Evolutionary conservation across 2,888 invertebrate genomes (phyloP), one percentile per base, ranked within the genome.

Genomic region (Pyrrhosoma nymphula): DNA sequence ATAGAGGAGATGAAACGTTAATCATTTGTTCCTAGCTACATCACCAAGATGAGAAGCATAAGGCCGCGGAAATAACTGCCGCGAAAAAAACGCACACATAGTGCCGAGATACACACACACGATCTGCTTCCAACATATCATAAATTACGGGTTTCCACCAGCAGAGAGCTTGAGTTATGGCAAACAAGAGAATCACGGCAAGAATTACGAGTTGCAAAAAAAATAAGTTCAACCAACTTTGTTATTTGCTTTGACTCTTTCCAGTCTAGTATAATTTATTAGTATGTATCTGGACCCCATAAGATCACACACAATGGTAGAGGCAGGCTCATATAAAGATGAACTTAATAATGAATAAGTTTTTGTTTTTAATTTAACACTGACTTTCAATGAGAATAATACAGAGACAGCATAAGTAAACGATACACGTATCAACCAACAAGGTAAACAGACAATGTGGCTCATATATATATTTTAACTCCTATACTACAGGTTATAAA

Each of bases 11-110:
- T n/a, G 60, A 69, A 69, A 26, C n/a, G 63, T 93, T 93, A 93
- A 93, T 93, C 93, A 93, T 69, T 63, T 39, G 63, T 10, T 39
- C 39, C 47, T 69, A 75, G 55, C 23, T 12, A 75, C n/a, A 93
- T 93, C 93, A 69, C 89, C 55, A n/a, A 89, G 56, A 89, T 26
- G 47, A 56, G 89, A 89, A 55, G 18, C 82, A 82, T 35, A 82
- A 26, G 82, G 82, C 8, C 35, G 18, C 16, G 35, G 14, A 82
- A 82, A 82, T 82, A 82, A 82, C 12, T 35, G 0, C 35, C 14
- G 35, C 16, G 30, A 82, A 35, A 82, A 82, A 82, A 82, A 35
- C 14, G 75, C 0, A 10, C 14, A 35, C 82, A 82, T 4, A 10
- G 60, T 10, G 16, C 6, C 60, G 60, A 35, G 16, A 35, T 35